Evolutionary conservation across 1,140 invertebrate genomes (phyloP), one percentile per base, ranked within the genome.

Genomic region (Phenacoccus solenopsis): DNA sequence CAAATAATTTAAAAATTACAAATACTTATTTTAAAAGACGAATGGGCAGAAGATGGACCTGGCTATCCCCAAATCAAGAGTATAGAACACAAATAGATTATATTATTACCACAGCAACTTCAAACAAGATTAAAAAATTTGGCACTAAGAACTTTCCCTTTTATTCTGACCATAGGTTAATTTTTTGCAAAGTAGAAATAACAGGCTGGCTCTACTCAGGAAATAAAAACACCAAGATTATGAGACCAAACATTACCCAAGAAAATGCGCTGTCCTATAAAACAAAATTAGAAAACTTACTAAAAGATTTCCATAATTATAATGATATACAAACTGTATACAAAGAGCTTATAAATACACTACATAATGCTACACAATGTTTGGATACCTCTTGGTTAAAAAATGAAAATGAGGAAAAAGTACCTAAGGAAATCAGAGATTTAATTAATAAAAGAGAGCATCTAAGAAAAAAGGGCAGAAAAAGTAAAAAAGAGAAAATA

Each of bases 21-120:
- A 70, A 70, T 32, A 30, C 56, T 22, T 67, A 28, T n/a, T 70
- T 64, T 30, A 20, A 35, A 28, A 59, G 28, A 27, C 1, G 27
- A 1, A 16, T 7, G 4, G 27, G n/a, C 1, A 28, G 22, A 12
- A 70, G 24, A 64, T 70, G 70, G 70, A 70, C 70, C 5, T 70
- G 70, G 70, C 20, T 9, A 22, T 27, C 56, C 1, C 70, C 70
- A 13, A 64, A 70, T 10, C n/a, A 32, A 2, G 32, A 20, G 7
- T 20, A 9, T 27, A 30, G 21, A 21, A 30, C 9, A 1, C 21
- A 70, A 30, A 64, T 70, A 7, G 70, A 70, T 24, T 70, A 64
- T 30, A 64, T 70, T 1, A 4, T 70, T 7, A n/a, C 20, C 38
- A 3, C 38, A 49, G 38, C 16, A 5, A 7, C 30, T 32, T 27